Base-by-base conservation (phyloP, 2,888 invertebrate genomes). In the Ischnus inquisitorius region DNA sequence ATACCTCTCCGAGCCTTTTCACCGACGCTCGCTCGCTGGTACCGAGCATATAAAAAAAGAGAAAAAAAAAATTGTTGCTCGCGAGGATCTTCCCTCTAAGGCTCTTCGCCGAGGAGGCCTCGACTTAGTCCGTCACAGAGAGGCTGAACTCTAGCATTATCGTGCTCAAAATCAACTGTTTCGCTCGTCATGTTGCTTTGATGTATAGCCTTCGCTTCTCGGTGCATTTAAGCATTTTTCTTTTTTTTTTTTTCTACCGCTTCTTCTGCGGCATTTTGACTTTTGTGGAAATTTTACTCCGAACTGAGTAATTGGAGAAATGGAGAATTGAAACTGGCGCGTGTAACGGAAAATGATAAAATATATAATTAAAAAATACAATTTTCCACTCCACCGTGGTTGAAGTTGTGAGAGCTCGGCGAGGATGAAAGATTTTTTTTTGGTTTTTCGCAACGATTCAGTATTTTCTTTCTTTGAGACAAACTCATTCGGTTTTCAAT, bases 1-100 rank as follows among this genome's bases (percentile, higher is more conserved):
- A 79, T 62, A 25, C 62, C 83, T 85, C 82, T 85, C 84, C 85
- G 6, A 6, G 74, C 85, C 85, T 86, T 88, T 88, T 86, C 84
- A 87, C 86, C 84, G 84, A 67, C 64, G 67, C 71, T 78, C 69
- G 79, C 75, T 83, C 65, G 41, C 22, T 22, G 41, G 46, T 46
- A 60, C 34, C 54, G 60, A 62, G 46, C 43, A 28, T 1, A 28
- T n/a, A 62, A 28, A 51, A 62, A 34, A 43, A 57, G 28, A 54
- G 39, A 62, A 60, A 25, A 22, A 46, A 43, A 41, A 28, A n/a
- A 68, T 28, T 19, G 14, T 48, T 64, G 46, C 46, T 48, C 46
- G 34, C 39, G 46, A 48, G 74, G 48, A 74, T 48, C 28, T 48
- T 62, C 34, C 62, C 54, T 8, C 10, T 8, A 39, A 39, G 14